These are phyloP conservation scores for Knipowitschia caucasica DNA, from an alignment of 2,797 vertebrate species.

Conservation along the genomic window DNA sequence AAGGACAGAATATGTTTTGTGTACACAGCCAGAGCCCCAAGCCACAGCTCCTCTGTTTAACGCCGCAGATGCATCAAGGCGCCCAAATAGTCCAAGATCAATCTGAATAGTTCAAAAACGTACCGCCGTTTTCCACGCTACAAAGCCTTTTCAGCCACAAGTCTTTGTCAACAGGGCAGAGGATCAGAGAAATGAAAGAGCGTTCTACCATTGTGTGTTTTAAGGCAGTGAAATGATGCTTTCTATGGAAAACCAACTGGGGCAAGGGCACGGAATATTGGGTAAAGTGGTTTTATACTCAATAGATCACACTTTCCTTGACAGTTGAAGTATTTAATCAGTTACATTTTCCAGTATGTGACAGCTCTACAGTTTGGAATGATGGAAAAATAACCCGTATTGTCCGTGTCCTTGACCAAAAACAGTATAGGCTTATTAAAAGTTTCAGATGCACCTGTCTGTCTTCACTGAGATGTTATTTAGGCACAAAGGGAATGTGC, in stretches of 20 bases:
- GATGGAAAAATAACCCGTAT: no score
- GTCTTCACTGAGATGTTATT: no score
- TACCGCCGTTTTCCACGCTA: conserved; percentile 26
- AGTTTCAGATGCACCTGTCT: no score
- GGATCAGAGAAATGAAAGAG: conserved; percentile 29
- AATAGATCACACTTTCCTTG: conserved; percentile 8
- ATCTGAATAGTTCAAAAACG: conserved; percentile 30
- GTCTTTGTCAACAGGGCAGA: conserved; percentile 48
- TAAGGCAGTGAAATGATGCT: conserved; percentile 12
- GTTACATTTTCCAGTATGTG: neutral
- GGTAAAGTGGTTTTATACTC: conserved; percentile 39
- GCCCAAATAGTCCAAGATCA: conserved; percentile 26
- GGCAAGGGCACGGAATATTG: conserved; percentile 3
- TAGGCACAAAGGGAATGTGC: no score
- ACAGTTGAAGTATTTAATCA: conserved; percentile 15
- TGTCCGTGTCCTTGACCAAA: no score
- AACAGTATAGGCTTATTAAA: no score
- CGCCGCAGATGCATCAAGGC: conserved; percentile 24
- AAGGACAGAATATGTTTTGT: conserved; percentile 48
- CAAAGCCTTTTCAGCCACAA: conserved; percentile 32
- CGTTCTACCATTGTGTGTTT: conserved; percentile 11
- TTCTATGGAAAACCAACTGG: conserved; percentile 21
- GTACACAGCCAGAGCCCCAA: conserved; percentile 55
- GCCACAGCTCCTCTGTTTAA: conserved; percentile 34
- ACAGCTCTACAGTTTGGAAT: no score